These are phyloP conservation scores for Heliocidaris tuberculata DNA, from an alignment of 35 echinoderm and acorn worm species.

Conservation along the genomic window DNA sequence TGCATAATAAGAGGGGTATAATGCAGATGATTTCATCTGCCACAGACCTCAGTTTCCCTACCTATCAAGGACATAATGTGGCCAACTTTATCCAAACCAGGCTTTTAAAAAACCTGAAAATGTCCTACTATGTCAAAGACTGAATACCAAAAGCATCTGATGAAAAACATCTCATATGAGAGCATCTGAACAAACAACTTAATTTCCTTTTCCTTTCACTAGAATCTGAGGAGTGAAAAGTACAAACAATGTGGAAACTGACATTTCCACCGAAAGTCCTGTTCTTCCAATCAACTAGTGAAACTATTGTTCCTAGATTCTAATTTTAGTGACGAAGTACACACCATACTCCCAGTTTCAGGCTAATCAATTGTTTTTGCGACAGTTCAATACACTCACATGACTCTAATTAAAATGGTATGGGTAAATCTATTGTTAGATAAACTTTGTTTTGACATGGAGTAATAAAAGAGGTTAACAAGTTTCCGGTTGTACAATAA, in stretches of 20 bases:
- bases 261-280: slow-evolving; percentile 5
- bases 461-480: background rate
- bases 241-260: background rate
- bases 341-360: background rate
- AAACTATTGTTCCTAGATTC: background rate
- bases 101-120: background rate
- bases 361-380: background rate
- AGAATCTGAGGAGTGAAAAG: background rate
- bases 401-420: background rate
- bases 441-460: background rate
- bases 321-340: slow-evolving; percentile 4
- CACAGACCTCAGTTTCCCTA: background rate
- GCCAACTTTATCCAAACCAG: background rate
- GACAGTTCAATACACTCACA: background rate
- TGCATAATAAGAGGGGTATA: too few relatives aligned
- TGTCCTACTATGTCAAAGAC: background rate
- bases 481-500: background rate
- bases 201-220: background rate
- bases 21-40: background rate
- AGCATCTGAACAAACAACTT: background rate
- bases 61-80: background rate
- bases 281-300: background rate
- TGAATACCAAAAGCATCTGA: background rate
- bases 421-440: slow-evolving; percentile 13
- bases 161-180: background rate